Evolutionary conservation across 1,140 invertebrate species (phyloP), one percentile per base, ranked within the genome.

Genomic region (Drosophila orosa): DNA sequence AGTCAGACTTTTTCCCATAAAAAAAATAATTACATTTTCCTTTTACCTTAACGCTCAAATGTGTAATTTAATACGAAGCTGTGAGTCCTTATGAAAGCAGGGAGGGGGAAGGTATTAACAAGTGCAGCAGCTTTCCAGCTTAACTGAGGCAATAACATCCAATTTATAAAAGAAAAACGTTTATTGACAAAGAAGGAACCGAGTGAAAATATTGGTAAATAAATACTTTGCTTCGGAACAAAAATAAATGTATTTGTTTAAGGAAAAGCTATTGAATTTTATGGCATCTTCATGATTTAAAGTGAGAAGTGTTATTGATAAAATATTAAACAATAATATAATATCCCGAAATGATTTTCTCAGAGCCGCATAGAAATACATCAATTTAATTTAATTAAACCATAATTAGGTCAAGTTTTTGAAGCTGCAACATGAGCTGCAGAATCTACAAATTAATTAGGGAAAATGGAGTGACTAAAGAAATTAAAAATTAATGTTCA

Each of bases 321-420:
- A 7, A 5, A n/a, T 13, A 50, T 31, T 33, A 22, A 22, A 27
- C 0, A 25, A 3, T 17, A 12, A 0, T 4, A 22, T 9, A 3
- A 19, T 22, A 1, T 52, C 1, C 7, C 15, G 9, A 48, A 17
- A 17, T 48, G 8, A 10, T 27, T 47, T n/a, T 27, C 3, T 3
- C 5, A n/a, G 3, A 42, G 13, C 13, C 39, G 4, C 2, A 8
- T 27, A n/a, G n/a, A 19, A 35, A 27, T 19, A 19, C 15, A 19
- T 15, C 17, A 37, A 29, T 59, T 59, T 17, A 4, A 31, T 40
- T 40, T 0, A 59, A 40, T 59, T 40, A 13, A 24, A 39, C 10
- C 5, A n/a, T 59, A 40, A 62, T 58, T 29, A n/a, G 33, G 33
- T 39, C 25, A 29, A n/a, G 12, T 39, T 17, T 29, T 58, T 22